These are phyloP conservation scores for Zapus hudsonius DNA, from an alignment of 2,113 vertebrate species.

Conservation along the genomic window DNA sequence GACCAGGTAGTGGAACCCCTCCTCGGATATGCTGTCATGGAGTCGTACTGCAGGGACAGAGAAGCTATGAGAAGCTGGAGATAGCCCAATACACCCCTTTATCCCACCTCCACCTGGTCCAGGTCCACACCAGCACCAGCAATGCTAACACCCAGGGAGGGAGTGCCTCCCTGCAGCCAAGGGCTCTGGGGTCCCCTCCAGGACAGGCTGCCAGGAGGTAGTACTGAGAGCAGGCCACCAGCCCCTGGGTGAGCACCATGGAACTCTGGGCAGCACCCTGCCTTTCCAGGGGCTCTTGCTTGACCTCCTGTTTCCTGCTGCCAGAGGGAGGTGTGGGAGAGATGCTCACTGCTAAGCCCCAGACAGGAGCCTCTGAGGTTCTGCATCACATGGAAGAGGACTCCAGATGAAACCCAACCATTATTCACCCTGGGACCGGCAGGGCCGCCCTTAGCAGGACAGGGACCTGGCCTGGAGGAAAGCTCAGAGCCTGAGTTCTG, in stretches of 20 bases:
- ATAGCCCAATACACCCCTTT: not conserved
- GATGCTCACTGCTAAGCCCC: not conserved
- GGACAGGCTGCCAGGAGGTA: not conserved
- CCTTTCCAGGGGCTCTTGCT: not conserved
- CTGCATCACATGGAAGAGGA: not conserved
- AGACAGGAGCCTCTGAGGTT: not conserved
- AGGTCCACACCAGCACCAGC: not conserved
- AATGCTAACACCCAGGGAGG: not conserved
- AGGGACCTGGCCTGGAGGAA: rapidly evolving
- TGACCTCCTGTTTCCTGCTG: not conserved
- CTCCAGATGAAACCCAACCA: not conserved
- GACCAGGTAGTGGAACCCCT: conserved; percentile 97
- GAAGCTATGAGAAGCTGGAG: not conserved
- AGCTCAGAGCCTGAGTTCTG: not conserved
- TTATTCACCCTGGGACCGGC: not conserved
- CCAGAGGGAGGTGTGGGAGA: not conserved
- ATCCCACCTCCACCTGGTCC: not conserved
- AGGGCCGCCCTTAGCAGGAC: not conserved
- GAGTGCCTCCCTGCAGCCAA: too few relatives aligned
- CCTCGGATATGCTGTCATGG: conserved; percentile 97
- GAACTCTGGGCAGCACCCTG: not conserved
- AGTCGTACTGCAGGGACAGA: conserved; percentile 90
- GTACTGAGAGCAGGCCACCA: not conserved
- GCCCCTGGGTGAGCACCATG: too few relatives aligned
- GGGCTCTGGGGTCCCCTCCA: not conserved